Evolutionary conservation across 1,140 invertebrate genomes (phyloP).

Genomic region (Lepeophtheirus salmonis): DNA sequence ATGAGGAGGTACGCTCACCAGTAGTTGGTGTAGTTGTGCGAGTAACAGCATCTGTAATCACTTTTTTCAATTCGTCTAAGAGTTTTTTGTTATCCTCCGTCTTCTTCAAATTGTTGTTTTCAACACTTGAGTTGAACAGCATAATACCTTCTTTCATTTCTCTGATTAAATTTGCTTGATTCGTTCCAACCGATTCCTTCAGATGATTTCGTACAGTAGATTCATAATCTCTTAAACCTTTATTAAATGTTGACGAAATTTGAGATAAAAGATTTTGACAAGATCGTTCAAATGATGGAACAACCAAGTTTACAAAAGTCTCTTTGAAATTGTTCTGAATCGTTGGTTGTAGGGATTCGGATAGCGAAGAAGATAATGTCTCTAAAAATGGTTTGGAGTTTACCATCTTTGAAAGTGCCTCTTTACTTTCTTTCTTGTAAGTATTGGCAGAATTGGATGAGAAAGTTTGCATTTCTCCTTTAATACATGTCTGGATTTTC

Average conservation of each 20-base stretch:
- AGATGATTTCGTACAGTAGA: not conserved
- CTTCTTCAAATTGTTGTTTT: not conserved
- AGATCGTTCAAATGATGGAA: constrained; percentile 1
- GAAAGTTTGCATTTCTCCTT: not conserved
- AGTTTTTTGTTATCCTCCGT: not conserved
- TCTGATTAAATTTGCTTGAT: not conserved
- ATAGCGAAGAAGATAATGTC: not conserved
- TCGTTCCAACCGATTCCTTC: not conserved
- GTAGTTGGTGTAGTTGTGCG: not conserved
- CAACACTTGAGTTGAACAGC: not conserved
- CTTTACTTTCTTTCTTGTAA: not conserved
- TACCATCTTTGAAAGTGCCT: constrained; percentile 3
- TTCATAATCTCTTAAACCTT: constrained; percentile 10
- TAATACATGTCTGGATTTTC: not conserved
- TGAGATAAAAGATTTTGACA: constrained; percentile 5
- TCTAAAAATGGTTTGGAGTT: not conserved
- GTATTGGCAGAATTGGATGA: not conserved
- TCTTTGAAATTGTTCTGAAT: constrained; percentile 1
- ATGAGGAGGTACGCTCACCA: not conserved
- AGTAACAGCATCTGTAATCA: not conserved
- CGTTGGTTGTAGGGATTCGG: not conserved
- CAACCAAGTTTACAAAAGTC: not conserved
- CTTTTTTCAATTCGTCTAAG: not conserved
- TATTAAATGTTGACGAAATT: constrained; percentile 1
- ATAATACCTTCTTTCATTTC: not conserved